phyloP scores from a whole-genome alignment of 1,140 invertebrate genomes.

The Lerema accius region DNA sequence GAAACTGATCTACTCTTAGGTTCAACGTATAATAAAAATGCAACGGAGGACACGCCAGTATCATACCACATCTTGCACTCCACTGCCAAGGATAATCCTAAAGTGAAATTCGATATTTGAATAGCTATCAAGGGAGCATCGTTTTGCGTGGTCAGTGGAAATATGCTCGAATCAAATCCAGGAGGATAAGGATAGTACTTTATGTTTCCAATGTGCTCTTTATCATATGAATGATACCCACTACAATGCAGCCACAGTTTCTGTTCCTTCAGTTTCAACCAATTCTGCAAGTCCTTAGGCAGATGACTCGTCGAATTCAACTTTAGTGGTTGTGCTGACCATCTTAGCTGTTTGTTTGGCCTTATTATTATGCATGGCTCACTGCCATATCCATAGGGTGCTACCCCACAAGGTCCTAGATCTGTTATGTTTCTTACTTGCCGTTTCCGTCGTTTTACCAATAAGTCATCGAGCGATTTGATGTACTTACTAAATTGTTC shows the following conservation, averaged over 20 bases:
- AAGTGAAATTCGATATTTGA: conserved; percentile 63
- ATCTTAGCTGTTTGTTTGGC: conserved; percentile 63
- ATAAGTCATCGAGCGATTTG: conserved; percentile 47
- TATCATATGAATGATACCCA: conserved; percentile 63
- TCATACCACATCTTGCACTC: conserved; percentile 69
- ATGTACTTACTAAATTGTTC: conserved; percentile 63
- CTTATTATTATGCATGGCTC: conserved; percentile 66
- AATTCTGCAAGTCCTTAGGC: conserved; percentile 49
- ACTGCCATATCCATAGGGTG: conserved; percentile 66
- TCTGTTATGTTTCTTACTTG: conserved; percentile 32
- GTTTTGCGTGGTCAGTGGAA: conserved; percentile 46
- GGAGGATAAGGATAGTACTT: conserved; percentile 69
- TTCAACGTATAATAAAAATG: conserved; percentile 64
- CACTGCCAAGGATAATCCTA: conserved; percentile 61
- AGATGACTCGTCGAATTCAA: conserved; percentile 40
- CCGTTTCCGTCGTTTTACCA: conserved; percentile 45
- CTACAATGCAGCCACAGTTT: conserved; percentile 64
- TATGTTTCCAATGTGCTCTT: conserved; percentile 64
- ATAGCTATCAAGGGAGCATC: conserved; percentile 58
- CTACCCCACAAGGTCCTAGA: conserved; percentile 60
- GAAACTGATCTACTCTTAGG: conserved; percentile 37
- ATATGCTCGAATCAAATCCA: conserved; percentile 58
- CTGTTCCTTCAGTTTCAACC: conserved; percentile 51
- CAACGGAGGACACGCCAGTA: conserved; percentile 48
- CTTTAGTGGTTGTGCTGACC: conserved; percentile 54